phyloP scores from a whole-genome alignment of 2,113 vertebrate genomes.

The Cyanoramphus novaezelandiae region DNA sequence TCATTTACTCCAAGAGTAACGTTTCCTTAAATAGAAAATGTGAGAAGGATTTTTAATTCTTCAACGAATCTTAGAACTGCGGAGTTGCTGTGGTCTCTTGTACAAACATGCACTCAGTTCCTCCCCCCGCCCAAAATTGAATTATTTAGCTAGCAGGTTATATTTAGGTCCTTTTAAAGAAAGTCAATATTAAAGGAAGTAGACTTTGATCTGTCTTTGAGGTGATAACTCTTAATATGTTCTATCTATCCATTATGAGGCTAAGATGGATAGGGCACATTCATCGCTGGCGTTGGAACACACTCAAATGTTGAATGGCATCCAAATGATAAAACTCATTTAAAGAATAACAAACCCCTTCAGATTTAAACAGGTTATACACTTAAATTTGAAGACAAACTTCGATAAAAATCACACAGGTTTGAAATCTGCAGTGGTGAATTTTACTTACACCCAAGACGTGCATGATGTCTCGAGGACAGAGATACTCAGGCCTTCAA shows the following conservation, averaged over 20 bases:
- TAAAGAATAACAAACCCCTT: background rate
- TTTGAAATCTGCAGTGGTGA: background rate
- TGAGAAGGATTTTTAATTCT: background rate
- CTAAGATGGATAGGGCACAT: slow-evolving; percentile 38
- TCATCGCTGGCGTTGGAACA: background rate
- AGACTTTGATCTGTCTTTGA: slow-evolving; percentile 59
- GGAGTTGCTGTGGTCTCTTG: slow-evolving; percentile 7
- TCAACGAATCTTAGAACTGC: background rate
- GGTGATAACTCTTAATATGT: slow-evolving; percentile 63
- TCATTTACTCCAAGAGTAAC: background rate
- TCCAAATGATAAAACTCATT: slow-evolving; percentile 10
- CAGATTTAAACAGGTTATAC: background rate
- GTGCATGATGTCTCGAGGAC: background rate
- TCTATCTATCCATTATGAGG: slow-evolving; percentile 49
- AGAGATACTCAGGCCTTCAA: background rate
- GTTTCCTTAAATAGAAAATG: slow-evolving; percentile 18
- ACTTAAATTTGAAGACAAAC: background rate
- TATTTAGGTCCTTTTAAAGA: slow-evolving; percentile 68
- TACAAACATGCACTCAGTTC: slow-evolving; percentile 20
- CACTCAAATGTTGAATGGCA: background rate
- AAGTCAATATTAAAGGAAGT: slow-evolving; percentile 65
- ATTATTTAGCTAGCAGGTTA: slow-evolving; percentile 56
- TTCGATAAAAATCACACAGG: background rate
- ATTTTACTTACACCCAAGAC: background rate
- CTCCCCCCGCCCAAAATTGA: slow-evolving; percentile 8